These are phyloP conservation scores for Lineus longissimus DNA, from an alignment of 1,140 invertebrate genomes.

Conservation along the genomic window DNA sequence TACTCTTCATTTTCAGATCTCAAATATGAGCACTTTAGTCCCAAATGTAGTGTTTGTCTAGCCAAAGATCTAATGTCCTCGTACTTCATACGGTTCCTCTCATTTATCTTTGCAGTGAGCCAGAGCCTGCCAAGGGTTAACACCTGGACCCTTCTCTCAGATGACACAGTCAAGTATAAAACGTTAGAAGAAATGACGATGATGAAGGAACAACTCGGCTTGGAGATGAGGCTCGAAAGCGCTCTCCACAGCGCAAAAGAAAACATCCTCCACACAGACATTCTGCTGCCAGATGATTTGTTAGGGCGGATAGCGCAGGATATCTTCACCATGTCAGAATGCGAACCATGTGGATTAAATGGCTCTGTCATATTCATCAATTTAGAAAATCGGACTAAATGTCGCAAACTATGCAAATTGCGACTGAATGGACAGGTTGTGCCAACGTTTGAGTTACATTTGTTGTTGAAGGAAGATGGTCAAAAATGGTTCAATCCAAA, in stretches of 20 bases:
- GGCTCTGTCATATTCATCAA: constrained; percentile 48
- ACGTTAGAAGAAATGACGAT: too few relatives aligned
- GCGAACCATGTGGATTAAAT: constrained; percentile 76
- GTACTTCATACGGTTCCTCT: too few relatives aligned
- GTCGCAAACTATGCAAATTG: constrained; percentile 60
- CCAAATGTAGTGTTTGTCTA: too few relatives aligned
- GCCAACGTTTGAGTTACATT: constrained; percentile 78
- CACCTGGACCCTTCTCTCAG: too few relatives aligned
- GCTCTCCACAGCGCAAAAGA: constrained; percentile 71
- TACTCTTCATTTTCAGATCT: too few relatives aligned
- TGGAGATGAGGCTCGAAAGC: constrained; percentile 61
- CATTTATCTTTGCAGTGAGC: too few relatives aligned
- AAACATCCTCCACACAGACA: constrained; percentile 71
- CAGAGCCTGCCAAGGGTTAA: too few relatives aligned
- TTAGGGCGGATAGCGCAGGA: constrained; percentile 70
- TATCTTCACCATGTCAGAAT: constrained; percentile 73
- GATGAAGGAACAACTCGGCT: too few relatives aligned
- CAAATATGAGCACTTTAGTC: too few relatives aligned
- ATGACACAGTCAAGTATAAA: too few relatives aligned
- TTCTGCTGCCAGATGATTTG: constrained; percentile 73
- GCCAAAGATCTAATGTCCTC: too few relatives aligned
- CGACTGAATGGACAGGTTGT: constrained; percentile 77
- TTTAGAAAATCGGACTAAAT: constrained; percentile 33
- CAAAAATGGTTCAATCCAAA: constrained; percentile 73
- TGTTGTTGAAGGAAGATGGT: constrained; percentile 76